Percentiles rank a stretch among this genome's conserved stretches.
phyloP scores from a whole-genome alignment of 2,797 vertebrate species.

The Agapornis canus region DNA sequence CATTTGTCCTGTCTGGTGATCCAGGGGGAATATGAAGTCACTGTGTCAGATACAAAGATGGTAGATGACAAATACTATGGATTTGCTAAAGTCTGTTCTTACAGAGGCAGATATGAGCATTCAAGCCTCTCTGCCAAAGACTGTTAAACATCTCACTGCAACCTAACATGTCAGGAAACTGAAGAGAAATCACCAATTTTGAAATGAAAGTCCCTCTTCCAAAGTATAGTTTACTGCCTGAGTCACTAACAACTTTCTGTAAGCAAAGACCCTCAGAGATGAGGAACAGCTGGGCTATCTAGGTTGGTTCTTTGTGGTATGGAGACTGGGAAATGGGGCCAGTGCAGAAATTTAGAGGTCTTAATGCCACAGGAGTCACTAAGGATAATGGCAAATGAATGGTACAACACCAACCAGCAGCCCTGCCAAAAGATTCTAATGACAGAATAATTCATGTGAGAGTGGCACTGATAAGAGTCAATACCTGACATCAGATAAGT shows the following conservation, averaged over 20 bases:
- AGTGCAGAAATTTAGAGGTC: not conserved
- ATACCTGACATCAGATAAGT: not conserved
- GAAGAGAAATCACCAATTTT: not conserved
- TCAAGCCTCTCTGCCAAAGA: not conserved
- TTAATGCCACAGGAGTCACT: not conserved
- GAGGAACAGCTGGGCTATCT: not conserved
- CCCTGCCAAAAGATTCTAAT: not conserved
- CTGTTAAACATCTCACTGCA: not conserved
- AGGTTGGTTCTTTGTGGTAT: not conserved
- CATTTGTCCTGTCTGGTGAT: not conserved
- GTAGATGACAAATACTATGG: not conserved
- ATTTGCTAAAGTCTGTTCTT: not conserved
- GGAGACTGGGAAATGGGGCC: not conserved
- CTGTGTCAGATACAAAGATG: not conserved
- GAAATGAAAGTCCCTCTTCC: not conserved
- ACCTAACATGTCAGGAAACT: not conserved
- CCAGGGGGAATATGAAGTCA: not conserved
- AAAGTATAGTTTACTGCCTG: not conserved
- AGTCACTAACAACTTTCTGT: not conserved
- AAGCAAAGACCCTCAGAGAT: rapidly evolving
- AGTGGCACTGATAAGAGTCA: not conserved
- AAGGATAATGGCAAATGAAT: not conserved
- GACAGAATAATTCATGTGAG: not conserved
- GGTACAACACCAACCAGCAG: not conserved
- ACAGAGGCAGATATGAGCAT: not conserved